phyloP scores from a whole-genome alignment of 2,113 vertebrate genomes.

The Pogonocichla stellata region DNA sequence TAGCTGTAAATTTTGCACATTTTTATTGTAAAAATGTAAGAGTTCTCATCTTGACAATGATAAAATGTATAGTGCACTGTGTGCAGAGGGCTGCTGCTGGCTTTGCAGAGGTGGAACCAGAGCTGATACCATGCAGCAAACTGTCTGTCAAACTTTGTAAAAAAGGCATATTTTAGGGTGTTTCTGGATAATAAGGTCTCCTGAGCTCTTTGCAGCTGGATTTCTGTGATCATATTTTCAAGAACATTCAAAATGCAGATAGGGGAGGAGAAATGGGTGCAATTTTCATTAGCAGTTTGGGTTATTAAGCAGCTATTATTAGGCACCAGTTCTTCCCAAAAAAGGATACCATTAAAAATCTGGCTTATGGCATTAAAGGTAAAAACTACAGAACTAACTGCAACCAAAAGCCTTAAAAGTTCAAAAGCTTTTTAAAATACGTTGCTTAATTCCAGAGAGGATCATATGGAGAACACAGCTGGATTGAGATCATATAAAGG shows the following conservation, averaged over 20 bases:
- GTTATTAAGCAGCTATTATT: conserved; percentile 27
- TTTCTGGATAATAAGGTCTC: not conserved
- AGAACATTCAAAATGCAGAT: not conserved
- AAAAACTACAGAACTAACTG: not conserved
- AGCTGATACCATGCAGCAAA: not conserved
- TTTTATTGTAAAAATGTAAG: not conserved
- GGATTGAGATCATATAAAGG: not conserved
- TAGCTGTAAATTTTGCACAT: not conserved
- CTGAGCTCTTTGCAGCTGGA: not conserved
- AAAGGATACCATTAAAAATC: not conserved
- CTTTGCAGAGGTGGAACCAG: not conserved
- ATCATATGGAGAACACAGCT: not conserved
- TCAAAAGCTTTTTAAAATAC: not conserved
- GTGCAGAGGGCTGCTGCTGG: not conserved
- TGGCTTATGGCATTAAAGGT: not conserved
- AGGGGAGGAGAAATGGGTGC: not conserved
- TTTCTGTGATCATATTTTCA: not conserved
- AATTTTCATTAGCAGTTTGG: not conserved
- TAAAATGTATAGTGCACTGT: not conserved
- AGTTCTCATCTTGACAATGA: not conserved
- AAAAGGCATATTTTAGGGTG: not conserved
- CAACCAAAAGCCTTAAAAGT: not conserved
- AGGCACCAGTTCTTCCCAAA: not conserved
- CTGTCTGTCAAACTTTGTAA: not conserved
- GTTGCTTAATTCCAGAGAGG: not conserved